These are phyloP conservation scores for Drosophila longiperda DNA, from an alignment of 2,888 invertebrate species.

Conservation along the genomic window DNA sequence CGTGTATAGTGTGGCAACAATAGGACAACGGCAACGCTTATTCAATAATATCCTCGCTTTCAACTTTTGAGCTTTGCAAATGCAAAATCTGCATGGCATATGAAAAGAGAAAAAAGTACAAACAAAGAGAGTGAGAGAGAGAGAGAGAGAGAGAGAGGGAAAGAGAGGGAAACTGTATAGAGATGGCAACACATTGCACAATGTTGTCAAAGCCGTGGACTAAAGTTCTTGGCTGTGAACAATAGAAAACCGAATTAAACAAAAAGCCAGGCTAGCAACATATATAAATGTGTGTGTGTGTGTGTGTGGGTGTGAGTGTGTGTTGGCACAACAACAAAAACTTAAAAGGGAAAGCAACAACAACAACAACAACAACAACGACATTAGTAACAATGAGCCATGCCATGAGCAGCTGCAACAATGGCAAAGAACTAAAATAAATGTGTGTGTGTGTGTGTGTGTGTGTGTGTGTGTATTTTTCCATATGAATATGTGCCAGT, in stretches of 20 bases:
- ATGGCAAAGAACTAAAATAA: slow-evolving; percentile 63
- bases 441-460: slow-evolving; percentile 17
- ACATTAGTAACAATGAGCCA: slow-evolving; percentile 57
- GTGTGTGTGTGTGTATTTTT: slow-evolving; percentile 5
- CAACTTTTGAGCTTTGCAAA: slow-evolving; percentile 73
- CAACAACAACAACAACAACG: slow-evolving; percentile 35
- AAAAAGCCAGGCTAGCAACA: slow-evolving; percentile 61
- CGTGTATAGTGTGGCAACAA: slow-evolving; percentile 50
- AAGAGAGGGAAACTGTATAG: slow-evolving; percentile 20
- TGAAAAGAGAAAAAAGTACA: slow-evolving; percentile 1
- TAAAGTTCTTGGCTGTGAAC: slow-evolving; percentile 76
- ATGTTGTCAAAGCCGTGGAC: slow-evolving; percentile 73
- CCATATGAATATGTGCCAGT: not conserved
- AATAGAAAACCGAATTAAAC: slow-evolving; percentile 80
- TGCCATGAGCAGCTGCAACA: slow-evolving; percentile 70
- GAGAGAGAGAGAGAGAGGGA: not conserved
- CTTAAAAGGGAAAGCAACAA: slow-evolving; percentile 4
- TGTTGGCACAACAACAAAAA: slow-evolving; percentile 38
- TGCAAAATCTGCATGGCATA: slow-evolving; percentile 63
- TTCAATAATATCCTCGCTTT: slow-evolving; percentile 79
- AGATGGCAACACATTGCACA: slow-evolving; percentile 65
- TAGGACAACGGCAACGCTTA: slow-evolving; percentile 68
- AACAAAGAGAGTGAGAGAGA: not conserved
- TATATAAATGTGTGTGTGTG: slow-evolving; percentile 10
- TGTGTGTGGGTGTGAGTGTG: slow-evolving; percentile 19